These are phyloP conservation scores for Parnassius orleans DNA, from an alignment of 2,888 invertebrate genomes.

Conservation along the genomic window DNA sequence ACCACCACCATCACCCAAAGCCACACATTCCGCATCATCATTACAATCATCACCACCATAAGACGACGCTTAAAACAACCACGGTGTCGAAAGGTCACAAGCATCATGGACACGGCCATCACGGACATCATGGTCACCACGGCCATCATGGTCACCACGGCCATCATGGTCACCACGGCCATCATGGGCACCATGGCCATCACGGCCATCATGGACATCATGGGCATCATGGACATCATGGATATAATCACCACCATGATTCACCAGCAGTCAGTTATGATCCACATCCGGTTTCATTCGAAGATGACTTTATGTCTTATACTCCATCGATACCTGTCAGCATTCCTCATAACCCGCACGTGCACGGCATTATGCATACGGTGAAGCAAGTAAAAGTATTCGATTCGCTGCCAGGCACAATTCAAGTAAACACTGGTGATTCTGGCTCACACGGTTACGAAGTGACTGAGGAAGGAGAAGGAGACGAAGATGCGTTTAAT, in stretches of 20 bases:
- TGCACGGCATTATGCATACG: conserved; percentile 58
- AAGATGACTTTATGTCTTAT: conserved; percentile 52
- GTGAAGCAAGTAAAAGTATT: conserved; percentile 71
- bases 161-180: conserved; percentile 34
- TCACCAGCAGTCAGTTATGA: conserved; percentile 36
- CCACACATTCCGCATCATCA: conserved; percentile 54
- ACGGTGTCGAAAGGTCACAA: conserved; percentile 50
- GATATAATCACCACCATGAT: conserved; percentile 52
- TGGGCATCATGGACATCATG: conserved; percentile 44
- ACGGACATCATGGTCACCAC: conserved; percentile 41
- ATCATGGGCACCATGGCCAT: conserved; percentile 37
- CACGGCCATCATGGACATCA: conserved; percentile 48
- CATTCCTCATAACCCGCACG: conserved; percentile 43
- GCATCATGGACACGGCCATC: conserved; percentile 35
- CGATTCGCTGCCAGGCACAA: conserved; percentile 58
- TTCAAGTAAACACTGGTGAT: conserved; percentile 39
- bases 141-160: conserved; percentile 35
- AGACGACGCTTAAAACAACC: conserved; percentile 56
- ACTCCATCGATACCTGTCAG: conserved; percentile 48
- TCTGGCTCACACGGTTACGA: conserved; percentile 55
- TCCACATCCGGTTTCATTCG: conserved; percentile 45
- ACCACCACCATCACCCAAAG: conserved; percentile 74
- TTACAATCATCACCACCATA: conserved; percentile 63
- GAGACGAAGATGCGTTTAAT: conserved; percentile 61
- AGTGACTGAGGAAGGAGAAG: conserved; percentile 68